These are phyloP conservation scores for Chymomyza caudatula DNA, from an alignment of 2,888 invertebrate species.

Conservation along the genomic window DNA sequence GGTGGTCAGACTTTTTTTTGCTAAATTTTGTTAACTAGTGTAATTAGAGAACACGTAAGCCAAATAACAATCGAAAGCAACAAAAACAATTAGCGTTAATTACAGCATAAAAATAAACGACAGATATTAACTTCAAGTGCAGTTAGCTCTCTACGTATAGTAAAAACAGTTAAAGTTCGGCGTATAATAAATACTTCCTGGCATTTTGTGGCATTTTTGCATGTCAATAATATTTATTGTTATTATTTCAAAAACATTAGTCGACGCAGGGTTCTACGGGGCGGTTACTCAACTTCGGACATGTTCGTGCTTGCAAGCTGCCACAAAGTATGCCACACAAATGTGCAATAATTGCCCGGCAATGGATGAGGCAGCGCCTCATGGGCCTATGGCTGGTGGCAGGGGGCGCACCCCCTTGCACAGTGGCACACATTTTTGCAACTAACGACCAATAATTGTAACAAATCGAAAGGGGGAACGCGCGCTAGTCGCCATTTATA, in stretches of 20 bases:
- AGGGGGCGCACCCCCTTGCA: constrained; percentile 29
- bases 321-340: constrained; percentile 51
- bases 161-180: neutral
- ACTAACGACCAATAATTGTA: constrained; percentile 57
- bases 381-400: neutral
- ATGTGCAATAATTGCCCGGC: constrained; percentile 49
- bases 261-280: constrained; percentile 9
- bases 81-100: constrained; percentile 49
- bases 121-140: constrained; percentile 36
- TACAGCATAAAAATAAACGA: constrained; percentile 9
- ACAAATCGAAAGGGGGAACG: constrained; percentile 55
- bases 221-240: constrained; percentile 65
- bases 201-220: constrained; percentile 59
- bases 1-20: too few species aligned
- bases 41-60: neutral
- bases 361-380: neutral
- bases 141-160: neutral
- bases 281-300: neutral
- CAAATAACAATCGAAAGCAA: neutral
- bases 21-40: too few species aligned
- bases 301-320: constrained; percentile 37
- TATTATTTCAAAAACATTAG: constrained; percentile 57
- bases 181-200: constrained; percentile 57
- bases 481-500: neutral
- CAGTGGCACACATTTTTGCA: constrained; percentile 33